Base-by-base conservation (phyloP, 2,113 vertebrate species). In the Eretmochelys imbricata region DNA sequence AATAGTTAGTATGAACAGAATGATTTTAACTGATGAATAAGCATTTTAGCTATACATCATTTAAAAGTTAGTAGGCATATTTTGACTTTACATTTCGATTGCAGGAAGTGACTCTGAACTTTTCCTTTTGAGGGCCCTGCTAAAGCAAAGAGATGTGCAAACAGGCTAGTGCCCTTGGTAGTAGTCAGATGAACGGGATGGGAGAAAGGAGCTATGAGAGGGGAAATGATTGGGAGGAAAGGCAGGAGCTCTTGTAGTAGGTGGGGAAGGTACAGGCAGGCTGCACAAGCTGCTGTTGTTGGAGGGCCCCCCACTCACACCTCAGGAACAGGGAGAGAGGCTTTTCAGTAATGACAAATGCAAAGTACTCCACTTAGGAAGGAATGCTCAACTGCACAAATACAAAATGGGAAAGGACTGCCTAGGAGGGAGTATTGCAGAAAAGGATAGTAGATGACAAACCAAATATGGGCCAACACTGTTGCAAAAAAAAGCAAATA, bases 51-150 rank as follows among this genome's bases (percentile, higher is more conserved):
- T 93, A 24, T n/a, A 25, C 11, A 1, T 54, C 17, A 54, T 27
- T 85, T 89, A 48, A 75, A 93, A 87, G 2, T 29, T 14, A 31
- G 11, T 62, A 80, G 72, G 51, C 2, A 54, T 54, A 2, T 1
- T 7, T 92, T 85, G 89, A n/a, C 25, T 29, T 27, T 31, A 51
- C 62, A 42, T 59, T 69, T 46, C 78, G 65, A 50, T 10, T 24
- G 59, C 4, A 54, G 1, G 49, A 80, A 8, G 54, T 69, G 59
- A 13, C 25, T 31, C 3, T 1, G 14, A 80, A 50, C 0, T 0
- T 3, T 29, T 75, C 62, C 35, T 80, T 75, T 42, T 31, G 8
- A 48, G 38, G 42, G 53, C 48, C 62, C 16, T 53, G 72, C 13
- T 49, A 51, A 90, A 59, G 27, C 1, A 86, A 54, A 54, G 22